Base-by-base conservation (phyloP, 2,797 vertebrate genomes). In the Falco cherrug region DNA sequence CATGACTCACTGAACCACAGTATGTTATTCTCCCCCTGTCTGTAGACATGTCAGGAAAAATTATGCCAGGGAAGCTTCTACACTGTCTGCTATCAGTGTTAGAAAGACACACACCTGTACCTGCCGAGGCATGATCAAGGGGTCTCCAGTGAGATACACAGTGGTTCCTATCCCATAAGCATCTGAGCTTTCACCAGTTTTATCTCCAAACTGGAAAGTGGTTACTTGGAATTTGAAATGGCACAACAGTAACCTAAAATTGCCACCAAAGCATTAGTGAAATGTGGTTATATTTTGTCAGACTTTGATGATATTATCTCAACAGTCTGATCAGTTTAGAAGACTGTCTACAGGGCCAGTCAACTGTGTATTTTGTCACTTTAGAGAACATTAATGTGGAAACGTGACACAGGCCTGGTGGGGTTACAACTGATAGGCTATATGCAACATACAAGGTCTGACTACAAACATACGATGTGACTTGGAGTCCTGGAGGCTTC, bases 1-100 rank as follows among this genome's bases (percentile, higher is more conserved):
- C 0, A 0, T 39, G 18, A 65, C 28, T 89, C 11, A 8, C 1
- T 74, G 67, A 63, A 56, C 56, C 5, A 4, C 0, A 22, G 25
- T 21, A 20, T 51, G 47, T 83, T 86, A 18, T 35, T 69, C 13
- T 80, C 19, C 41, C 9, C 16, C 2, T 51, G 24, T 81, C 67
- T 26, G 13, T 31, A 86, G 35, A 20, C 41, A 10, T 54, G 10
- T 61, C 54, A 75, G 37, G 70, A 74, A 75, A 71, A 77, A 67
- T 11, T 53, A 50, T 61, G 63, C 47, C 16, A 28, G 19, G 43
- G 28, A 84, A 84, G 17, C 31, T 70, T 73, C 83, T 74, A 48
- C 11, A 5, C 54, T 79, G 21, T 31, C 35, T 69, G n/a, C 59
- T 56, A 5, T 63, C 47, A 81, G 2, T 37, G 84, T 82, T n/a